These are phyloP conservation scores for Heliangelus exortis DNA, from an alignment of 2,797 vertebrate species.

Conservation along the genomic window DNA sequence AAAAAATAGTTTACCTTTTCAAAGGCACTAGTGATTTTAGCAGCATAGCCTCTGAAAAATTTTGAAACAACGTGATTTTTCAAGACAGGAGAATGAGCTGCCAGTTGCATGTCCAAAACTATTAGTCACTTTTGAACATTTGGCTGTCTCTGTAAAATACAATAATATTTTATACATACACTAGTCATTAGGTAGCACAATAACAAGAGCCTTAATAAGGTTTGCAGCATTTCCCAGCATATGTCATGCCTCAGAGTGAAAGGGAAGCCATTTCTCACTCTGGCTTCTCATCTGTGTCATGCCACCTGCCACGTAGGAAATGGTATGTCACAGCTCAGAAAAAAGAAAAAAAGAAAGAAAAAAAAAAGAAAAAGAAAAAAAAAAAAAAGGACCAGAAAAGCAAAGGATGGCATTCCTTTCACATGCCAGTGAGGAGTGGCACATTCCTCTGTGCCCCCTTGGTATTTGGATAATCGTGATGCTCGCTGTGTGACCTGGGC, in stretches of 20 bases:
- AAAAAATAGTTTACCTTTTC: not conserved
- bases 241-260: not conserved
- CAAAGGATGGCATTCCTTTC: not conserved
- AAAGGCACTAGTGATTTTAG: not conserved
- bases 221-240: not conserved
- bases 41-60: not conserved
- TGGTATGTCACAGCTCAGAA: not conserved
- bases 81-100: not conserved
- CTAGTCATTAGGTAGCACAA: not conserved
- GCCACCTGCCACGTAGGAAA: not conserved
- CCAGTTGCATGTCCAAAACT: not conserved
- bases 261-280: constrained; percentile 7
- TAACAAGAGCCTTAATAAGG: constrained; percentile 13
- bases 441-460: not conserved
- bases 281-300: constrained; percentile 1
- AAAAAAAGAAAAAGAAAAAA: too few species aligned
- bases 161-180: not conserved
- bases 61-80: not conserved
- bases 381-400: not conserved
- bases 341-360: not conserved
- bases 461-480: not conserved
- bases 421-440: not conserved
- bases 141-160: not conserved
- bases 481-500: accelerated
- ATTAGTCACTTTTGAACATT: not conserved